Conservation (phyloP, 2,113 vertebrate genomes). For the Columbina picui region DNA sequence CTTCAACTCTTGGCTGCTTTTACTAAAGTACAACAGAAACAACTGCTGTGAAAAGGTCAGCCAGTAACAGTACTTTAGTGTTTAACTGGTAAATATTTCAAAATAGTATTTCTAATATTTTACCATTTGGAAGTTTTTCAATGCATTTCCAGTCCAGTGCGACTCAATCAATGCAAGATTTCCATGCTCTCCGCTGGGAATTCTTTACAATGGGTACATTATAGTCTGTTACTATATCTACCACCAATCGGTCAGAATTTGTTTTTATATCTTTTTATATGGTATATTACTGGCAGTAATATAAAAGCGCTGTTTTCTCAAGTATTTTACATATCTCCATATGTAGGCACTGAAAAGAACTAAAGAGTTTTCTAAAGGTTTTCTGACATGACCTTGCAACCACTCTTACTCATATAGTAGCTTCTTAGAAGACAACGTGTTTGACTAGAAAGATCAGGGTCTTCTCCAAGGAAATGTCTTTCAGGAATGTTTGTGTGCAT, state of each 20-base stretch:
- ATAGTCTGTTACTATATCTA: constrained; percentile 72
- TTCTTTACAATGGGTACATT: constrained; percentile 79
- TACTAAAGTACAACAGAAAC: constrained; percentile 70
- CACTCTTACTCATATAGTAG: not conserved
- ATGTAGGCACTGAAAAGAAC: constrained; percentile 57
- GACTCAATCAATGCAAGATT: constrained; percentile 79
- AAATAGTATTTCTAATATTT: constrained; percentile 81
- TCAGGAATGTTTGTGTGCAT: not conserved
- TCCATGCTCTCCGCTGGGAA: constrained; percentile 68
- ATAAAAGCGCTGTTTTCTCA: constrained; percentile 68
- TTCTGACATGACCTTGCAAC: not conserved
- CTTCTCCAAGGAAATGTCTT: constrained; percentile 30
- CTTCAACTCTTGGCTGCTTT: constrained; percentile 74
- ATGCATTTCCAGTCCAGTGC: constrained; percentile 64
- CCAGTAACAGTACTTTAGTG: constrained; percentile 77
- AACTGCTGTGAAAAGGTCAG: constrained; percentile 73
- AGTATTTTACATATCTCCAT: constrained; percentile 69
- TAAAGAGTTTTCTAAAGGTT: constrained; percentile 4
- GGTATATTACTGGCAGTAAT: constrained; percentile 73
- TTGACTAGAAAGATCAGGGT: constrained; percentile 14
- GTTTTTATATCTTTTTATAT: constrained; percentile 77
- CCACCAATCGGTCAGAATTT: constrained; percentile 70
- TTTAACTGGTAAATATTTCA: constrained; percentile 80
- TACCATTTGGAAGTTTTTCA: constrained; percentile 81
- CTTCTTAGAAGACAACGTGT: constrained; percentile 30